phyloP scores from a whole-genome alignment of 1,140 invertebrate genomes.

The Euura saliciscinereae region DNA sequence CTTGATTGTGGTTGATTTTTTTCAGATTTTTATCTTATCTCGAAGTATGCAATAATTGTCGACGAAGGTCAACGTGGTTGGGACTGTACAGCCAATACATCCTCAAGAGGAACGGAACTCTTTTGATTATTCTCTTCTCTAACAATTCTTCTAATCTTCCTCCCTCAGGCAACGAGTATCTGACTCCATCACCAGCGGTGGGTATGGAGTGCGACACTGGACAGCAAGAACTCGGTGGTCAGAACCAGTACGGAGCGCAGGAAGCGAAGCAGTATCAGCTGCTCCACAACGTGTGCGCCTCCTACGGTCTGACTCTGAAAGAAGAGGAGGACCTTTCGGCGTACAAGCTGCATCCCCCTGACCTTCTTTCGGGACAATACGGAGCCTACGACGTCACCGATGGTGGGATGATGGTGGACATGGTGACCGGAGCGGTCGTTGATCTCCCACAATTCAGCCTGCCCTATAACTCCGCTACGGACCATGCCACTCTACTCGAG shows the following conservation, averaged over 20 bases:
- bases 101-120: not conserved
- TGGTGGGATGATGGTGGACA: slow-evolving; percentile 81
- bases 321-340: slow-evolving; percentile 76
- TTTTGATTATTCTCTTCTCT: slow-evolving; percentile 4
- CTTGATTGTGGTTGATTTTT: too few relatives aligned
- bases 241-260: slow-evolving; percentile 57
- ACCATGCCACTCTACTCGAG: slow-evolving; percentile 72
- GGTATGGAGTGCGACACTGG: slow-evolving; percentile 78
- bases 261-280: slow-evolving; percentile 78
- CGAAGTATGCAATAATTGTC: too few relatives aligned
- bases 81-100: too few relatives aligned
- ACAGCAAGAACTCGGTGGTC: slow-evolving; percentile 61
- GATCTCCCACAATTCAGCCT: slow-evolving; percentile 82
- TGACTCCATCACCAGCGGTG: slow-evolving; percentile 67
- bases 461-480: slow-evolving; percentile 77
- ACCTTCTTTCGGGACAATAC: slow-evolving; percentile 65
- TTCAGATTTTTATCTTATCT: too few relatives aligned
- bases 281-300: slow-evolving; percentile 76
- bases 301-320: slow-evolving; percentile 77
- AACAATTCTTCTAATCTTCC: slow-evolving; percentile 12
- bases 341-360: slow-evolving; percentile 73
- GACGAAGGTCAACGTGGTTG: too few relatives aligned
- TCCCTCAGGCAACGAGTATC: slow-evolving; percentile 56
- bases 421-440: slow-evolving; percentile 74
- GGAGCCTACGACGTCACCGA: slow-evolving; percentile 73